These are phyloP conservation scores for Anolis apletophallus DNA, from an alignment of 2,797 vertebrate species.

Conservation along the genomic window DNA sequence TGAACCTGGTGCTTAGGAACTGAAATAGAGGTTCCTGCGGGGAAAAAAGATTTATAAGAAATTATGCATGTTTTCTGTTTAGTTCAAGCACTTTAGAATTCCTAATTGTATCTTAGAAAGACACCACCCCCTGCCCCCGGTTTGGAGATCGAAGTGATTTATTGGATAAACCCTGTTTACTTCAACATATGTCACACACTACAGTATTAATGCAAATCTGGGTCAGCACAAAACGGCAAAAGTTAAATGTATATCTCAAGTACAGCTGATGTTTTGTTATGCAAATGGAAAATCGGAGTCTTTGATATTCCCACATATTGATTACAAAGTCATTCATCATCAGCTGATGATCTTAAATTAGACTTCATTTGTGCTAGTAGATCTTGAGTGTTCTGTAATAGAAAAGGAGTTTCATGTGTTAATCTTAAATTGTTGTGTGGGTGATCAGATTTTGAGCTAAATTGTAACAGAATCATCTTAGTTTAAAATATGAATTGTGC, in stretches of 20 bases:
- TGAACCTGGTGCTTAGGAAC: slow-evolving; percentile 22
- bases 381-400: slow-evolving; percentile 19
- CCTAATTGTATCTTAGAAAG: neutral
- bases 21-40: slow-evolving; percentile 19
- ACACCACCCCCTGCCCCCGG: neutral
- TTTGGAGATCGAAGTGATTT: neutral
- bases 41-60: slow-evolving; percentile 12
- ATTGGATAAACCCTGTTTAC: neutral
- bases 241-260: neutral
- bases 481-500: neutral
- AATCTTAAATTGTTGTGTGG: slow-evolving; percentile 6
- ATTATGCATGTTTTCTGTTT: slow-evolving; percentile 13
- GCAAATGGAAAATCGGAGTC: slow-evolving; percentile 12
- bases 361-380: slow-evolving; percentile 21
- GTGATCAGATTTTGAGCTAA: slow-evolving; percentile 16
- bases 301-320: neutral
- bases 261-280: neutral
- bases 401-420: slow-evolving; percentile 1
- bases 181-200: neutral
- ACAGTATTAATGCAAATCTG: neutral
- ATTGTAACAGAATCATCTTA: slow-evolving; percentile 25
- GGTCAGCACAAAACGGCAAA: slow-evolving; percentile 20
- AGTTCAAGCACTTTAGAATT: neutral
- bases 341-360: slow-evolving; percentile 54
- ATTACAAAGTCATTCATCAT: slow-evolving; percentile 47